Base-by-base conservation (phyloP, 1,140 invertebrate species). In the Drosophila kanapiae region DNA sequence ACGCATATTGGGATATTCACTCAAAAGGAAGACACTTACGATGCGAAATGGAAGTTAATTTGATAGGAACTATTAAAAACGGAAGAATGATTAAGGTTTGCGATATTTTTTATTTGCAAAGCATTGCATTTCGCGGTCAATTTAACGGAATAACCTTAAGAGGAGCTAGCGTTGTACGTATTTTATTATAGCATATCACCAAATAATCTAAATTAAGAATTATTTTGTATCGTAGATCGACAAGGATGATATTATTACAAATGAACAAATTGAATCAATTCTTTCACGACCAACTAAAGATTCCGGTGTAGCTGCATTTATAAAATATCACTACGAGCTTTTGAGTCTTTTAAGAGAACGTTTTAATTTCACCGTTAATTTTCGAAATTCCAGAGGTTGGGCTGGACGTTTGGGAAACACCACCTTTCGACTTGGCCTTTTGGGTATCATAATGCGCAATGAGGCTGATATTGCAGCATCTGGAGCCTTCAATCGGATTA, bases 361-460 rank as follows among this genome's bases (percentile, higher is more conserved):
- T 1, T 90, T 92, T 7, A 92, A 92, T 43, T 92, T 92, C n/a
- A 79, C 71, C 3, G 83, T 92, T 7, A 78, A 80, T 10, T 92
- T 92, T 61, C 91, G 91, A 9, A 90, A 92, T 53, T 81, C 91
- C 10, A 68, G 91, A 11, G 91, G 91, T n/a, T 92, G 91, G 91
- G 91, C 91, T 49, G 91, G 91, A 3, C 63, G 84, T 37, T 60
- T 92, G 40, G 84, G 79, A 16, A 91, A 91, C 48, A 74, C 80
- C 10, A 79, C 69, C 4, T 92, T 86, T 59, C 86, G 91, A 0
- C 59, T 92, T 11, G 91, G 91, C 0, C 64, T 91, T 7, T 37
- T 92, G 42, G 91, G 91, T 2, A 88, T 92, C 18, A 51, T 92
- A 31, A 80, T 70, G 65, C 70, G 91, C 6, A 91, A 92, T 43